phyloP scores from a whole-genome alignment of 1,140 invertebrate species.

The Apolygus lucorum region DNA sequence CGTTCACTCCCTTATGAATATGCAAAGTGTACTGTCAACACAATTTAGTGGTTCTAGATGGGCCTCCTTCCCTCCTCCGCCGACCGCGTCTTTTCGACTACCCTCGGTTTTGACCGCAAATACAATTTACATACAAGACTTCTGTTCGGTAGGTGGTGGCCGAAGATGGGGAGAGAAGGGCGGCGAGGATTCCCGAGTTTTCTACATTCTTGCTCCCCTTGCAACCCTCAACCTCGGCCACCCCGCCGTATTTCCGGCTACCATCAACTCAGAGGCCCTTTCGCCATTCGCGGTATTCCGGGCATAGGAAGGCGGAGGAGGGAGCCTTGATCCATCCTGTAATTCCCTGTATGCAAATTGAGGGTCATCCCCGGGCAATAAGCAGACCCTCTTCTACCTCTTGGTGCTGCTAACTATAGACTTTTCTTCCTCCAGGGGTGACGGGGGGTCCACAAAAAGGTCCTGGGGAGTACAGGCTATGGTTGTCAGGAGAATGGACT shows the following conservation, averaged over 20 bases:
- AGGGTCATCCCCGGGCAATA: constrained; percentile 14
- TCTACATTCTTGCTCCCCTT: constrained; percentile 6
- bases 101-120: constrained; percentile 18
- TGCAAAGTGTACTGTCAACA: constrained; percentile 19
- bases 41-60: constrained; percentile 22
- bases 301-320: background rate
- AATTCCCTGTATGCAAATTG: constrained; percentile 9
- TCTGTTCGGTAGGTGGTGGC: background rate
- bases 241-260: too few relatives aligned
- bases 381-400: background rate
- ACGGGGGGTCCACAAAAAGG: too few relatives aligned
- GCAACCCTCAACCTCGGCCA: background rate
- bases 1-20: constrained; percentile 20
- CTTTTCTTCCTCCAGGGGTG: background rate
- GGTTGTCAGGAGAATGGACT: too few relatives aligned
- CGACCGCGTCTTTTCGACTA: background rate
- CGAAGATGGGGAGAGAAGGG: background rate
- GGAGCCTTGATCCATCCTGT: constrained; percentile 12
- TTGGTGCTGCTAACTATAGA: background rate
- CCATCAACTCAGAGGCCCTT: too few relatives aligned
- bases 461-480: too few relatives aligned
- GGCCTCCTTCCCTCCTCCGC: background rate
- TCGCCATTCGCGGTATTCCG: background rate
- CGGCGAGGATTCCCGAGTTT: background rate
- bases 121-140: constrained; percentile 21